Base-by-base conservation (phyloP, 2,888 invertebrate species). In the Nemotelus pantherinus region DNA sequence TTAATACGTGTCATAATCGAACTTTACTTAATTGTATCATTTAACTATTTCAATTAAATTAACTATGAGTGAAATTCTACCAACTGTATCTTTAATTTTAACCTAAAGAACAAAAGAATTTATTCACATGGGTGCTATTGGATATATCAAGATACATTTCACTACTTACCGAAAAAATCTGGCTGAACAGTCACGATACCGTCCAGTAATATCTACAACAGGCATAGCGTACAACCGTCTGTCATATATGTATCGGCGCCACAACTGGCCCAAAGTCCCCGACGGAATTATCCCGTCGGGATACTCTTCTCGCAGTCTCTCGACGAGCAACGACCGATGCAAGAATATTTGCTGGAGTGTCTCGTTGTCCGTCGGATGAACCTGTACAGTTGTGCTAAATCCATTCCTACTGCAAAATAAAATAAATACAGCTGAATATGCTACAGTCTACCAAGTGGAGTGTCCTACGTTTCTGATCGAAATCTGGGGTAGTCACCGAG, bases 211-310 rank as follows among this genome's bases (percentile, higher is more conserved):
- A 87, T 93, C 93, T 3, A 92, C 90, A 79, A 93, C 88, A 10
- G 92, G 90, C 74, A 90, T 87, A 3, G 94, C 94, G 91, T 94
- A 94, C 82, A 94, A 87, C 84, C 93, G 92, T 81, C 92, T 90
- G 3, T 90, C 89, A 86, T 97, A 97, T 67, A 97, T 90, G 78
- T 91, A 90, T 82, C 92, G 89, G 25, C 95, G 89, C 86, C 87
- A 87, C 3, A 86, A 82, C 77, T 85, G 85, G 60, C 85, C 86
- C 44, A 85, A 80, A 0, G 84, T 84, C 2, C 83, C 82, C 43
- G 80, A 80, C 10, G 64, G 81, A 80, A 76, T 67, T 9, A 64
- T 41, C 25, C 77, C 79, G 50, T 76, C 41, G 77, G 80, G 74
- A 78, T 80, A 71, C 60, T 79, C 48, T 10, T 72, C 58, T 74